Evolutionary conservation across 2,888 invertebrate species (phyloP), one percentile per base, ranked within the genome.

Genomic region (Ichneumoninae sp.): DNA sequence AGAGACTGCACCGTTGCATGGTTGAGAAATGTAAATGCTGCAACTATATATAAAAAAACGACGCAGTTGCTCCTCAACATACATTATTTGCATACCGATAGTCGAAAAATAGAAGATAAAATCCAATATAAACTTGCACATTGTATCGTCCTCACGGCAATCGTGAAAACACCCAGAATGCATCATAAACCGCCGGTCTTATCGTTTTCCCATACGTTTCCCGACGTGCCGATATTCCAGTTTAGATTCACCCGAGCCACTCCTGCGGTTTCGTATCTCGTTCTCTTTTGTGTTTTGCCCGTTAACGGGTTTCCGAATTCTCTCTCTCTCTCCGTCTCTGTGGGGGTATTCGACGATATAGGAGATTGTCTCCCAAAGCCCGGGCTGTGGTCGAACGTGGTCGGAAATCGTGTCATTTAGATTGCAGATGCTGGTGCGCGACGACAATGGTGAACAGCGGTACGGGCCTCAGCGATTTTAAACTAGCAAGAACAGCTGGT

Each of bases 141-240:
- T 75, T 70, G 79, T 70, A 54, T 47, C 63, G 60, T 74, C 22
- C 57, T 69, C 33, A 54, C 26, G 22, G 44, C 52, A 33, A 47
- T 57, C 44, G 47, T 36, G 13, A 70, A 75, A 79, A 83, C n/a
- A 75, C 33, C 13, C 70, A 4, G 26, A 75, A 13, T n/a, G 26
- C 30, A 65, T 70, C 74, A 70, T 74, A 79, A 70, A 70, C 69
- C 44, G 22, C 44, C 16, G 30, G 57, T 10, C 19, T 57, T 60
- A 78, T 74, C 74, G 69, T 78, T 52, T 47, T 36, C 30, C 66
- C 40, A 47, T 71, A 71, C 50, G 40, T 82, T 77, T 65, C 52
- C 47, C 63, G 19, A 60, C 57, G 5, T 74, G 50, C 60, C 63
- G 44, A 74, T 74, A 69, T 74, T 63, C 40, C n/a, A 13, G 30